These are phyloP conservation scores for Battus philenor DNA, from an alignment of 1,140 invertebrate species.

Conservation along the genomic window DNA sequence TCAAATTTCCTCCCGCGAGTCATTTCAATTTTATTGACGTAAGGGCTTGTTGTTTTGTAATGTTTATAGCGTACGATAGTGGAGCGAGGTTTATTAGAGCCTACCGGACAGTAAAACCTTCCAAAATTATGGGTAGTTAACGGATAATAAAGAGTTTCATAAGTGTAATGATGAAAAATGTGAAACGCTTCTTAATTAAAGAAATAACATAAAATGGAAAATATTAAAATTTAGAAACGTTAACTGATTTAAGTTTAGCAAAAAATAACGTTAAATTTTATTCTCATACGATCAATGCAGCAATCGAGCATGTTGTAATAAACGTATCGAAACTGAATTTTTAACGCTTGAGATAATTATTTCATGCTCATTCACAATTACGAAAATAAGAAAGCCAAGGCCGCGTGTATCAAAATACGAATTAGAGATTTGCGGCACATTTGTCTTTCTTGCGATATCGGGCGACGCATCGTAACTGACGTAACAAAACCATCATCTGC, in stretches of 20 bases:
- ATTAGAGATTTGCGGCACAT: slow-evolving; percentile 57
- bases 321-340: not conserved
- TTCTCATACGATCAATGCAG: not conserved
- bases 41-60: slow-evolving; percentile 10
- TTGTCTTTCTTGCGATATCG: slow-evolving; percentile 65
- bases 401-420: slow-evolving; percentile 27
- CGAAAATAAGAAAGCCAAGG: slow-evolving; percentile 56
- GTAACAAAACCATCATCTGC: slow-evolving; percentile 32
- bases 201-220: not conserved
- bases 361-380: slow-evolving; percentile 22
- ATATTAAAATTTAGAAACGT: not conserved
- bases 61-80: slow-evolving; percentile 9
- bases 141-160: slow-evolving; percentile 11
- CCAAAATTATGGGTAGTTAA: slow-evolving; percentile 9
- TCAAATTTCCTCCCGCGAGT: slow-evolving; percentile 29
- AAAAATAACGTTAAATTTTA: not conserved
- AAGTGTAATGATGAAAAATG: too few relatives aligned
- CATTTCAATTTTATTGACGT: slow-evolving; percentile 22
- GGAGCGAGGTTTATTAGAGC: slow-evolving; percentile 8
- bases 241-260: too few relatives aligned
- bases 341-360: slow-evolving; percentile 1
- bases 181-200: not conserved
- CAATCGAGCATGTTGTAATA: too few relatives aligned
- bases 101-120: slow-evolving; percentile 11
- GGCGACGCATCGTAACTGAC: slow-evolving; percentile 50